Base-by-base conservation (phyloP, 1,140 invertebrate species). In the Cephus cinctus region DNA sequence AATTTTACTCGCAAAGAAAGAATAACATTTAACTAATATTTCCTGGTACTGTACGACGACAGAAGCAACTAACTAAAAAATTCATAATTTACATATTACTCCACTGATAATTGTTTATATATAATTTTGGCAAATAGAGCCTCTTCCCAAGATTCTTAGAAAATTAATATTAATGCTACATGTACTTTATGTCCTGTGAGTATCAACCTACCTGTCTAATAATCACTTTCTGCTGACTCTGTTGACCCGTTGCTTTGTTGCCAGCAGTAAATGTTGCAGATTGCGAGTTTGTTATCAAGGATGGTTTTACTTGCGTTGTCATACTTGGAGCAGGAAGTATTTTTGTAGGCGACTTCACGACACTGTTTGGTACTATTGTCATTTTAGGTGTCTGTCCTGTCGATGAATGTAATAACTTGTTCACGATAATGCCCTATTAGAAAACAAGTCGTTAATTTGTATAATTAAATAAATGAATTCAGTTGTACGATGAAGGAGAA, bases 291-390 rank as follows among this genome's bases (percentile, higher is more conserved):
- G 63, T 58, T 40, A 67, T 57, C 31, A 55, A 18, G n/a, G 62
- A 43, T 4, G 65, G 45, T 57, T 71, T 73, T n/a, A 64, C 60
- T 54, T 77, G 79, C 54, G 70, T 75, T 52, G 65, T 63, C 19
- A 59, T 34, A 16, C 76, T 58, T 46, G 86, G 83, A 20, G 86
- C 84, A 30, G 88, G 85, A 34, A 86, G 73, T 54, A 88, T 83
- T 73, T 87, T 87, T 14, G 84, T 79, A 3, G 83, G 82, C n/a
- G 82, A 81, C 61, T 84, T 83, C 25, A 81, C 73, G 12, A 76
- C 57, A 19, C 68, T 68, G 44, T 56, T 71, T 35, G 73, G 62
- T 52, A 77, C 63, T 11, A 76, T 59, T 27, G 70, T 69, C 50
- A 77, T 61, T 58, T 75, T 78, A 14, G 71, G 65, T 9, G 63